phyloP scores from a whole-genome alignment of 2,888 invertebrate species.

The Petrophora chlorosata region DNA sequence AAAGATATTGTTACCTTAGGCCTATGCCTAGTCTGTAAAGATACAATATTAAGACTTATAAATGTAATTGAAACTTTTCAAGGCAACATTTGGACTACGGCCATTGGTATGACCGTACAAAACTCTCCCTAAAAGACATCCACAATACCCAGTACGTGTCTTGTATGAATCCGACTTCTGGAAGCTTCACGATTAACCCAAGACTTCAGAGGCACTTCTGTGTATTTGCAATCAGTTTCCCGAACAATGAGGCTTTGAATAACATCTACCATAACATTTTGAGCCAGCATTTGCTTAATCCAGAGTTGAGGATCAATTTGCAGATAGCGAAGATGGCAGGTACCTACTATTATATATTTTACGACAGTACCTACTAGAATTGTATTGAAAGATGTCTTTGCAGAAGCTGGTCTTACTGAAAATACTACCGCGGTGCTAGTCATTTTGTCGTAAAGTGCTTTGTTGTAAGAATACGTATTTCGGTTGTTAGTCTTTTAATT shows the following conservation, averaged over 20 bases:
- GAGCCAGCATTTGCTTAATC: constrained; percentile 92
- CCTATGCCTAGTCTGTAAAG: no score
- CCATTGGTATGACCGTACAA: constrained; percentile 95
- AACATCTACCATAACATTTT: constrained; percentile 95
- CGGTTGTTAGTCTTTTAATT: neutral
- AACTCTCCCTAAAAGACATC: constrained; percentile 95
- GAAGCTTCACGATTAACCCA: constrained; percentile 98
- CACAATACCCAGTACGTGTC: constrained; percentile 98
- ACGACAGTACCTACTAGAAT: no score
- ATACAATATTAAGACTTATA: no score
- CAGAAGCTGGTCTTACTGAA: no score
- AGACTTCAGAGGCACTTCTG: constrained; percentile 95
- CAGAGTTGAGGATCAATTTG: constrained; percentile 90
- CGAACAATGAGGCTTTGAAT: constrained; percentile 91
- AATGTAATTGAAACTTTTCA: no score
- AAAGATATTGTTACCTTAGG: no score
- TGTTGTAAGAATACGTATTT: no score
- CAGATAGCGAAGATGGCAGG: constrained; percentile 87
- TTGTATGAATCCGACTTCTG: constrained; percentile 99
- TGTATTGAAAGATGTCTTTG: no score
- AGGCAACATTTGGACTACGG: constrained; percentile 98
- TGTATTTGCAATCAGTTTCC: constrained; percentile 93
- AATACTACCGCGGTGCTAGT: no score
- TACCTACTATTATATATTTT: no score
- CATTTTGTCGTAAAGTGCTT: no score